A percentile compares a stretch with the other conserved stretches of the same genome.
phyloP scores from a whole-genome alignment of 2,797 vertebrate species.

The Harpagifer antarcticus region DNA sequence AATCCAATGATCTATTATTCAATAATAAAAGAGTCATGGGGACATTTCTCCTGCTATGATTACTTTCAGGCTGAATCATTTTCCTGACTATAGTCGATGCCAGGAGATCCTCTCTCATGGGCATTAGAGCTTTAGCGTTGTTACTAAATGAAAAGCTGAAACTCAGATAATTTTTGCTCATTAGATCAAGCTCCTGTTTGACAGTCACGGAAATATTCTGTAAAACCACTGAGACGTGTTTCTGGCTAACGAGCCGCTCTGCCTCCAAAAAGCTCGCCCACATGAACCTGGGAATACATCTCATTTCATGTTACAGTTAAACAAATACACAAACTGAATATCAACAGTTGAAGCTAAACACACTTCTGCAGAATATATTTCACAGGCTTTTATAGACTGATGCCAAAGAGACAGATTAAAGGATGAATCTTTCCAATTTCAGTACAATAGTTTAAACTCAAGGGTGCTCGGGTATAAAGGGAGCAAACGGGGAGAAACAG shows the following conservation, averaged over 20 bases:
- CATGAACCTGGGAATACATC: constrained; percentile 19
- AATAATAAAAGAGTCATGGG: neutral
- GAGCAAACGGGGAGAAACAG: too few species aligned
- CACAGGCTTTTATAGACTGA: neutral
- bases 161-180: neutral
- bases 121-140: neutral
- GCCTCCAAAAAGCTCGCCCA: constrained; percentile 20
- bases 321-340: neutral
- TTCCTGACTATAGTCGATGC: neutral
- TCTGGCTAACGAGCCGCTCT: constrained; percentile 33
- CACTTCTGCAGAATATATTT: neutral
- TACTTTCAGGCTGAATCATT: neutral
- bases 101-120: neutral
- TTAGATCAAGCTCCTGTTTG: constrained; percentile 8
- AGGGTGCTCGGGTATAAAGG: too few species aligned
- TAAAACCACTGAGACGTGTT: constrained; percentile 30
- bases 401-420: neutral
- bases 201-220: constrained; percentile 42
- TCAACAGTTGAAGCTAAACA: neutral
- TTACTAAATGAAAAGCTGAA: neutral
- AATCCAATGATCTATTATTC: neutral
- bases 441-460: neutral
- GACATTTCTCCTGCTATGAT: neutral
- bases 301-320: constrained; percentile 8
- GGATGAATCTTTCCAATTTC: neutral